Percentiles rank a stretch among this genome's conserved stretches.
Evolutionary conservation across 2,888 invertebrate species (phyloP).

Genomic region (Argyresthia albistria): DNA sequence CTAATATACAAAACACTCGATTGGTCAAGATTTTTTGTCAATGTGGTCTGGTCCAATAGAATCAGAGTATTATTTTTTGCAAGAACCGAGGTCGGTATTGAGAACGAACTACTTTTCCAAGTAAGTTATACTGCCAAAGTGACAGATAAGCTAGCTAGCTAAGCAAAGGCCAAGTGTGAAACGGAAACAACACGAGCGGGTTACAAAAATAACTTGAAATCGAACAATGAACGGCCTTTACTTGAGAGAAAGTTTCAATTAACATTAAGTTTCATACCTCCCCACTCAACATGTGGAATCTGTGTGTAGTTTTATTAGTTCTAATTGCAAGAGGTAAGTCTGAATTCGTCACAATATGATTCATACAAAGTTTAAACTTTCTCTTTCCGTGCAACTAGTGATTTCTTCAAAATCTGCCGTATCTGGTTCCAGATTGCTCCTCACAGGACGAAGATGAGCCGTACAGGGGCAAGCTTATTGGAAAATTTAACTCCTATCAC

Average conservation of each 20-base stretch:
- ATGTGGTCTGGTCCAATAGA: no score
- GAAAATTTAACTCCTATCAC: constrained; percentile 91
- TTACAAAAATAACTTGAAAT: background rate
- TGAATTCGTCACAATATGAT: background rate
- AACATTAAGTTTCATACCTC: background rate
- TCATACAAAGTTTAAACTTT: background rate
- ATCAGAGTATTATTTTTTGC: no score
- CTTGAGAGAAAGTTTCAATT: background rate
- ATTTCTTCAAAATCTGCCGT: constrained; percentile 18
- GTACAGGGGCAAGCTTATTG: constrained; percentile 85
- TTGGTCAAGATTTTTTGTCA: no score
- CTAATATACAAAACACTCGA: no score
- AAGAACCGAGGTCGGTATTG: no score
- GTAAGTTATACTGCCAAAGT: background rate
- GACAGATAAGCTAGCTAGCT: background rate
- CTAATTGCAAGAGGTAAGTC: constrained; percentile 2
- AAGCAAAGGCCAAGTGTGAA: background rate
- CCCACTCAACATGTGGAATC: background rate
- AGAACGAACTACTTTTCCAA: no score
- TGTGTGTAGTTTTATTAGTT: background rate
- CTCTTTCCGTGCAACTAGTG: constrained; percentile 7
- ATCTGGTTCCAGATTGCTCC: constrained; percentile 29
- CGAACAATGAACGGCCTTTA: background rate
- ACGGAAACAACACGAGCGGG: background rate
- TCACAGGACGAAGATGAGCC: constrained; percentile 80